Evolutionary conservation across 2,113 vertebrate genomes (phyloP).

Genomic region (Alaudala cheleensis): DNA sequence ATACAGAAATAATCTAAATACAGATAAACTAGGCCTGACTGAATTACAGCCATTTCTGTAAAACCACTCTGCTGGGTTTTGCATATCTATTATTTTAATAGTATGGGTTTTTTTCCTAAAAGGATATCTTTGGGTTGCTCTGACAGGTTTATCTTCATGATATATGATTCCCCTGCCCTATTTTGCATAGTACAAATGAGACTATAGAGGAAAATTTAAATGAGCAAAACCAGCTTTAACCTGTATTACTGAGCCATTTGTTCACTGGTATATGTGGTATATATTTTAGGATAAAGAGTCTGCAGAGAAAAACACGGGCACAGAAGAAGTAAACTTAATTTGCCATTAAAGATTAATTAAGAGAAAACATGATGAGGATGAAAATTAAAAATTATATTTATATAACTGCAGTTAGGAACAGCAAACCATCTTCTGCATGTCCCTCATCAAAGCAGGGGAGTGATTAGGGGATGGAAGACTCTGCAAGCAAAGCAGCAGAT

Average conservation of each 20-base stretch:
- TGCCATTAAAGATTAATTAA: conserved; percentile 30
- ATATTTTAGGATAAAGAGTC: neutral
- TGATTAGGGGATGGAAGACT: neutral
- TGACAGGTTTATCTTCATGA: conserved; percentile 52
- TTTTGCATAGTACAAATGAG: conserved; percentile 22
- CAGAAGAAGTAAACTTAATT: conserved; percentile 7
- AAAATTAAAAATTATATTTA: neutral
- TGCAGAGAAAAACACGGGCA: neutral
- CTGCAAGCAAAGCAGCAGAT: neutral
- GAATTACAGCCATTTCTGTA: neutral
- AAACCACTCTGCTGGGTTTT: neutral
- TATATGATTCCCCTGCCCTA: neutral
- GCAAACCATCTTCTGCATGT: neutral
- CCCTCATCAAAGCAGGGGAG: neutral
- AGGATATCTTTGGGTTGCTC: neutral
- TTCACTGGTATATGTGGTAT: neutral
- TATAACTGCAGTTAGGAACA: neutral
- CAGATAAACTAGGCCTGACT: neutral
- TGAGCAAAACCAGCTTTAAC: neutral
- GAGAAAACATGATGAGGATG: neutral
- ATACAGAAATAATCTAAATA: neutral
- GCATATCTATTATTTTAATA: neutral
- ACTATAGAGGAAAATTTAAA: conserved; percentile 2
- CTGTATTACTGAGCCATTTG: neutral
- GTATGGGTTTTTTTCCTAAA: neutral